Conservation (phyloP, 2,113 vertebrate species). For the Campylorhamphus procurvoides region DNA sequence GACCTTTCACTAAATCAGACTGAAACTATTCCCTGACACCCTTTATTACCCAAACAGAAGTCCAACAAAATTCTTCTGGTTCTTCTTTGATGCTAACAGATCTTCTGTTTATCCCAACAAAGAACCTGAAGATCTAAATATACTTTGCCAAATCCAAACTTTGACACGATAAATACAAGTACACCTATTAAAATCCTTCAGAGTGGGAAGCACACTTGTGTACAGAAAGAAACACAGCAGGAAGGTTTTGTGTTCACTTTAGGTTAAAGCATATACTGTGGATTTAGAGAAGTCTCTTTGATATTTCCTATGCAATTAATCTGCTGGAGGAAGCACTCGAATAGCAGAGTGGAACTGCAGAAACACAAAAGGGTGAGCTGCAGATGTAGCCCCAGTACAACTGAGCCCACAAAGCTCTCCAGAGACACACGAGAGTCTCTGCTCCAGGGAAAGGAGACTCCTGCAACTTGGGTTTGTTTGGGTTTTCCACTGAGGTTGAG, state of each 20-base stretch:
- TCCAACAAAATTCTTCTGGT: background rate
- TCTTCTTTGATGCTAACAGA: background rate
- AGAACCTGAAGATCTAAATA: background rate
- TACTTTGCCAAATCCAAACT: background rate
- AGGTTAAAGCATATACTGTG: background rate
- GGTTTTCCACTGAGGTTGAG: background rate
- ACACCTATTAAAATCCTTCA: background rate
- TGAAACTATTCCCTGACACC: background rate
- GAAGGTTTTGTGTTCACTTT: background rate
- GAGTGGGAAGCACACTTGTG: background rate
- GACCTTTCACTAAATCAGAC: background rate
- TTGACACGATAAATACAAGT: background rate
- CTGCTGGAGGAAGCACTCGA: background rate
- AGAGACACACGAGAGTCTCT: background rate
- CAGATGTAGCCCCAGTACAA: background rate
- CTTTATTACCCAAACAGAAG: background rate
- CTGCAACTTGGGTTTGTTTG: background rate
- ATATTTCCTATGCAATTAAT: slow-evolving; percentile 12
- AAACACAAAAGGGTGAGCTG: background rate
- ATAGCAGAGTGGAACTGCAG: background rate
- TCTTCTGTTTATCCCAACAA: background rate
- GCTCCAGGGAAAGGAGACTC: background rate
- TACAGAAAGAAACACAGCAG: background rate
- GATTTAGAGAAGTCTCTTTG: background rate
- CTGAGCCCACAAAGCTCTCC: background rate